Conservation (phyloP, 2,113 vertebrate genomes). For the Notothenia coriiceps region DNA sequence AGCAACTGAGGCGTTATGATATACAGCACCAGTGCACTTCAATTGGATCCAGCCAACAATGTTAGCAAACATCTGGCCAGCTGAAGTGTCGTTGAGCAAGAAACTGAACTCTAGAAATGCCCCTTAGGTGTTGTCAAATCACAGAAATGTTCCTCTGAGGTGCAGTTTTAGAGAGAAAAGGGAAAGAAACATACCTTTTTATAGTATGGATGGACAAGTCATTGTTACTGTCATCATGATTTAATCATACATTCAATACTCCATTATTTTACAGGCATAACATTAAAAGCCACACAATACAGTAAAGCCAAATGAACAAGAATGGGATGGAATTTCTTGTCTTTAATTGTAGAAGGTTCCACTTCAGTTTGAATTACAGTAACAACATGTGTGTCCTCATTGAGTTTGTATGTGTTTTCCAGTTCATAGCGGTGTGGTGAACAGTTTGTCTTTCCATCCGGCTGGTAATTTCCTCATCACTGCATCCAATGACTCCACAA, state of each 20-base stretch:
- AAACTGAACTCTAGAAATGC: background rate
- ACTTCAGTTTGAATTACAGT: constrained; percentile 7
- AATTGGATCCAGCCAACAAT: background rate
- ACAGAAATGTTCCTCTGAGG: background rate
- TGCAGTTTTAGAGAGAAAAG: background rate
- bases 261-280: background rate
- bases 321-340: background rate
- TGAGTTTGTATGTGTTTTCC: constrained; percentile 8
- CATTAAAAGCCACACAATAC: background rate
- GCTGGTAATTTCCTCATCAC: constrained; percentile 94
- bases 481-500: constrained; percentile 94
- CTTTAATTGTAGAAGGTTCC: background rate
- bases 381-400: background rate
- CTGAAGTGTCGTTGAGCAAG: constrained; percentile 20
- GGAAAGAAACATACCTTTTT: background rate
- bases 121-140: background rate
- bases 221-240: background rate
- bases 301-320: background rate
- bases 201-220: too few species aligned
- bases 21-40: background rate
- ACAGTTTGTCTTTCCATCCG: constrained; percentile 93
- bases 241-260: background rate
- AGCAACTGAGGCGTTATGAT: constrained; percentile 12
- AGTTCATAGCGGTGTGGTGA: constrained; percentile 94
- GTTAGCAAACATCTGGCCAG: constrained; percentile 10